Conservation (phyloP, 2,113 vertebrate species). For the Dunckerocampus dactyliophorus region DNA sequence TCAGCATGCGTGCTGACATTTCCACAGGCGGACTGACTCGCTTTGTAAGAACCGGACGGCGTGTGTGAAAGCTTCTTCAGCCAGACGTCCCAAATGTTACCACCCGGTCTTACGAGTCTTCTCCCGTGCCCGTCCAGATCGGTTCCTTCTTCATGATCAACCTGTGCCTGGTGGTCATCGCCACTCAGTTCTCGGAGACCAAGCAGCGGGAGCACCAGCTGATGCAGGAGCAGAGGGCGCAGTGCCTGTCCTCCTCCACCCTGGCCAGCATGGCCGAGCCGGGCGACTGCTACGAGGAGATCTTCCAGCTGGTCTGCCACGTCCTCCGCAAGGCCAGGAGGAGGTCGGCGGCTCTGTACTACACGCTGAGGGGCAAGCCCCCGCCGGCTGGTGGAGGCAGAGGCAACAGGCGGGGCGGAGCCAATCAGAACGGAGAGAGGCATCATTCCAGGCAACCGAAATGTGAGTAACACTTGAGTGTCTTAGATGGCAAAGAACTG, state of each 20-base stretch:
- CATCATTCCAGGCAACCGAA: slow-evolving; percentile 54
- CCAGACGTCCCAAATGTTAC: slow-evolving; percentile 4
- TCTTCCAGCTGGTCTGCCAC: slow-evolving; percentile 95
- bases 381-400: slow-evolving; percentile 63
- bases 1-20: slow-evolving; percentile 48
- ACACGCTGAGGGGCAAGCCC: slow-evolving; percentile 80
- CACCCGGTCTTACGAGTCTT: too few relatives aligned
- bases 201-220: slow-evolving; percentile 97
- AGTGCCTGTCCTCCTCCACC: slow-evolving; percentile 94
- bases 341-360: slow-evolving; percentile 86
- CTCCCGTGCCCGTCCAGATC: slow-evolving; percentile 62
- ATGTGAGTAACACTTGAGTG: slow-evolving; percentile 64
- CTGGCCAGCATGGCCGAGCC: slow-evolving; percentile 94
- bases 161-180: slow-evolving; percentile 97
- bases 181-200: slow-evolving; percentile 97
- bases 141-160: slow-evolving; percentile 91
- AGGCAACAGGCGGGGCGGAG: slow-evolving; percentile 50
- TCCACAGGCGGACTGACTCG: slow-evolving; percentile 35
- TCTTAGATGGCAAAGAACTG: not conserved
- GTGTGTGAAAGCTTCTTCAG: slow-evolving; percentile 12
- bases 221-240: slow-evolving; percentile 96
- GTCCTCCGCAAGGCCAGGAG: slow-evolving; percentile 92
- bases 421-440: slow-evolving; percentile 65
- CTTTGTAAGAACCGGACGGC: slow-evolving; percentile 17
- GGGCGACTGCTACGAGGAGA: slow-evolving; percentile 94